phyloP scores from a whole-genome alignment of 2,113 vertebrate species.

The Petromus typicus region DNA sequence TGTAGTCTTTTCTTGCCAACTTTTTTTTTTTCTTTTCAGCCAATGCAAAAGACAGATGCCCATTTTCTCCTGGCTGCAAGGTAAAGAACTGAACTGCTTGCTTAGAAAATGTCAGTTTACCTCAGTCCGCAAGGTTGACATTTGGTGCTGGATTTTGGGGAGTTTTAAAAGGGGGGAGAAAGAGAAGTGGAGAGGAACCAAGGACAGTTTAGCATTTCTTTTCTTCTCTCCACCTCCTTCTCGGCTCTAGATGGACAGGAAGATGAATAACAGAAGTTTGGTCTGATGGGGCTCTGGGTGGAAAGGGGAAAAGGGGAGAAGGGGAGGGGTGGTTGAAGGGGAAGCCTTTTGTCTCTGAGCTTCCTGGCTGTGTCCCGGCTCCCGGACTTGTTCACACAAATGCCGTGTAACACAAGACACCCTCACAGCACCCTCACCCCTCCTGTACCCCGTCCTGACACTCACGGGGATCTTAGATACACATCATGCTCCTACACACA shows the following conservation, averaged over 20 bases:
- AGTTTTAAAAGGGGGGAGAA: neutral
- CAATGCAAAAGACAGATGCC: neutral
- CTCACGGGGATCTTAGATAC: neutral
- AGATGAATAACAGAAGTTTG: neutral
- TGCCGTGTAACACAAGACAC: accelerated
- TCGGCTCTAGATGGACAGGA: neutral
- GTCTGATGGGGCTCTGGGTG: neutral
- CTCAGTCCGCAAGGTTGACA: neutral
- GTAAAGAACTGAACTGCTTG: neutral
- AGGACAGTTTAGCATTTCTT: neutral
- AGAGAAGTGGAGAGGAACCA: neutral
- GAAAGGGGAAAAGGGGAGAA: accelerated
- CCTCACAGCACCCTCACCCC: too few relatives aligned
- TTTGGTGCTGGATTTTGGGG: neutral
- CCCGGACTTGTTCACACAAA: neutral
- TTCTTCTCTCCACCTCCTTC: neutral
- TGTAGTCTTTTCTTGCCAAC: neutral
- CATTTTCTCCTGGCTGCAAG: neutral
- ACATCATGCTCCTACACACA: neutral
- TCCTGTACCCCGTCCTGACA: too few relatives aligned
- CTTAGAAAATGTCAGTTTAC: neutral
- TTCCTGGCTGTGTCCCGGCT: neutral
- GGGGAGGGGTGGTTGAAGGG: too few relatives aligned
- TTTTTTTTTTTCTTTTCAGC: neutral
- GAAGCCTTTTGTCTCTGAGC: neutral